phyloP scores from a whole-genome alignment of 2,797 vertebrate species.

The Characodon lateralis region DNA sequence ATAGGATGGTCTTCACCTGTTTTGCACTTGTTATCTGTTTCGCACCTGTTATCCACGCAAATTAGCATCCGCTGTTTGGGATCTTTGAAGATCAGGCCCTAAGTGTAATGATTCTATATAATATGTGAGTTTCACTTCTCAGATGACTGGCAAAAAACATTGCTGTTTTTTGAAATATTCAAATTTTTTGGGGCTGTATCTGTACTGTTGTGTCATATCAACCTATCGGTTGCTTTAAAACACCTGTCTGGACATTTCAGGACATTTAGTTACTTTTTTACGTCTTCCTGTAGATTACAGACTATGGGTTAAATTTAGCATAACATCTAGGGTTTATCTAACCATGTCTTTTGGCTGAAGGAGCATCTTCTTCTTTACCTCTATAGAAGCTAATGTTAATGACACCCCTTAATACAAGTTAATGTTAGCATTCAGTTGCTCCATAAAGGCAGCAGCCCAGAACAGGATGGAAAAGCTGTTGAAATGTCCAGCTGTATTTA shows the following conservation, averaged over 20 bases:
- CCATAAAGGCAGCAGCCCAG: conserved; percentile 38
- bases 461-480: conserved; percentile 51
- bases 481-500: conserved; percentile 75
- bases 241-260: background rate
- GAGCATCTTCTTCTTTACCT: conserved; percentile 6
- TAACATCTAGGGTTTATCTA: background rate
- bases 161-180: no score
- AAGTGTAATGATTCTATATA: no score
- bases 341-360: conserved; percentile 7
- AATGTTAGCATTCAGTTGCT: conserved; percentile 31
- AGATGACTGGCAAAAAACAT: no score
- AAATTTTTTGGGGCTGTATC: no score
- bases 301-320: background rate
- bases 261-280: background rate
- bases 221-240: background rate
- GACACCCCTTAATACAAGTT: background rate
- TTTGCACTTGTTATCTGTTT: no score
- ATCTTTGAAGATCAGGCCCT: no score
- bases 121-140: no score
- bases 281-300: no score
- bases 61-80: no score
- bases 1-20: no score
- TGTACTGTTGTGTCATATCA: background rate
- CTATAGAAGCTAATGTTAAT: no score
- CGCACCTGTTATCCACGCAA: no score